Base-by-base conservation (phyloP, 2,888 invertebrate genomes). In the Apotomis capreana region DNA sequence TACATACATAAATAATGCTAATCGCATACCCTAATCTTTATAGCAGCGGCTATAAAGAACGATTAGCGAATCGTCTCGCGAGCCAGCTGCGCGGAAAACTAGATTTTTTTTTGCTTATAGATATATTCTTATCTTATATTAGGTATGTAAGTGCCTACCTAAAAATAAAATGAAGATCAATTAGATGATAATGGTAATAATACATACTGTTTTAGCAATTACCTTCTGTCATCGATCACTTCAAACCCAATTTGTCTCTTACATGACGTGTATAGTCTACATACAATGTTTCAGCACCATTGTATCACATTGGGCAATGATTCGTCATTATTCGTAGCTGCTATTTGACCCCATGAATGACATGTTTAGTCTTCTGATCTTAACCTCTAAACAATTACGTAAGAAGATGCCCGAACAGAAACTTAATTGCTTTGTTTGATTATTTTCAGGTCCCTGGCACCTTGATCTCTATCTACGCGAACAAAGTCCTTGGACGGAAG, bases 401-500 rank as follows among this genome's bases (percentile, higher is more conserved):
- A 55, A 64, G 54, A 64, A 55, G 64, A 64, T 10, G 15, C 64
- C 15, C n/a, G 40, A 5, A 26, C 5, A 49, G 9, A 55, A 26
- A 55, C 26, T 26, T 62, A 51, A 62, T 12, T 26, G 12, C 46
- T 8, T 46, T 36, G 36, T 15, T 70, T 44, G 68, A 86, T 13
- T 80, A 6, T 46, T 88, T 88, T 67, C 89, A 94, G 87, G 93
- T 94, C 40, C 94, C 94, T 12, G 95, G 96, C 12, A 95, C 95
- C 1, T 80, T 95, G 36, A 81, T 95, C 72, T 95, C 95, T 10
- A 95, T 95, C 82, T 95, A 94, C 88, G 93, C 95, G 9, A 95
- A 95, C 91, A 95, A 95, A 82, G 89, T 90, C 57, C 88, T 96
- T 70, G 97, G 97, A 0, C 94, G 97, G 44, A 95, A 94, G 81